Percentiles rank a stretch among this genome's conserved stretches.
phyloP scores from a whole-genome alignment of 2,888 invertebrate genomes.

The Didymodactylos carnosus region DNA sequence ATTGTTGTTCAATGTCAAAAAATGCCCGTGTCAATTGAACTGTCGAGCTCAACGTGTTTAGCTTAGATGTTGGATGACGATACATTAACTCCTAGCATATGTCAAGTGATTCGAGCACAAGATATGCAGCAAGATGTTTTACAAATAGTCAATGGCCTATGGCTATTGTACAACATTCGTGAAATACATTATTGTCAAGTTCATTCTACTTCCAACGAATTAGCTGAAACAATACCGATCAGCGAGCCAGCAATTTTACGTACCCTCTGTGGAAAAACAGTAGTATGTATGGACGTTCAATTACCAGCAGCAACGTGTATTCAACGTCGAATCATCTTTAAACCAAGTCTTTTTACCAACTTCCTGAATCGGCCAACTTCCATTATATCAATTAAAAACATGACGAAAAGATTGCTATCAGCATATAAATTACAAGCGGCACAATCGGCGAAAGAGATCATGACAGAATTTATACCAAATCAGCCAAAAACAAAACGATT shows the following conservation, averaged over 20 bases:
- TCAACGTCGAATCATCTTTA: no score
- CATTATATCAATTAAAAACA: no score
- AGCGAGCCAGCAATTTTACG: background rate
- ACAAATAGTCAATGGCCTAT: background rate
- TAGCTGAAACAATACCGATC: background rate
- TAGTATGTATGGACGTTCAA: background rate
- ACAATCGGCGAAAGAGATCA: no score
- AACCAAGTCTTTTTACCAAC: no score
- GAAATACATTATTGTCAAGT: background rate
- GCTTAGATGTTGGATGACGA: background rate
- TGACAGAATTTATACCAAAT: no score
- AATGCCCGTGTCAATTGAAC: background rate
- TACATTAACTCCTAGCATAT: background rate
- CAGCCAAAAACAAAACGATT: no score
- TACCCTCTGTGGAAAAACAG: background rate
- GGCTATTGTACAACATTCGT: background rate
- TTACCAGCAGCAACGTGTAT: background rate
- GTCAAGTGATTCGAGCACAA: background rate
- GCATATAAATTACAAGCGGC: no score
- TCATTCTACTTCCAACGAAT: background rate
- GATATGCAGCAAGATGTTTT: background rate
- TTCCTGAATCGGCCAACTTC: no score
- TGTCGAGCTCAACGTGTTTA: background rate
- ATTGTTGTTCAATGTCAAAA: background rate
- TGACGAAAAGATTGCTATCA: no score